Percentiles rank a stretch among this genome's conserved stretches.
Conservation (phyloP, 2,888 invertebrate species). For the Geophilus truncorum region DNA sequence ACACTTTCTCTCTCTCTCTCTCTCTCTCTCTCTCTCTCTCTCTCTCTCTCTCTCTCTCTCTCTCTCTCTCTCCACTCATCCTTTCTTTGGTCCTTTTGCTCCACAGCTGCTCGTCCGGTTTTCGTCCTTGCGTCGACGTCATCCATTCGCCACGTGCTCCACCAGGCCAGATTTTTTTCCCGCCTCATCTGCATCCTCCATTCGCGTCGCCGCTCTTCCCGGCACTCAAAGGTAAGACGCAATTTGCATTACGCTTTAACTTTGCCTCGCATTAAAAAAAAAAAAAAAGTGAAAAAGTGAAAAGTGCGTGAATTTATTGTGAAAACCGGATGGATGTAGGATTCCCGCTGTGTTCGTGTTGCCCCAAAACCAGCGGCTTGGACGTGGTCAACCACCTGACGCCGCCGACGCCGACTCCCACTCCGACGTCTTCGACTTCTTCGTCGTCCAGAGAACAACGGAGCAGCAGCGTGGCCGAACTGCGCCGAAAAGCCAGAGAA, state of each 20-base stretch:
- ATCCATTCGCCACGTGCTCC: neutral
- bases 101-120: neutral
- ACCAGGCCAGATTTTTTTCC: neutral
- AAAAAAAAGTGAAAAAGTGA: too few relatives aligned
- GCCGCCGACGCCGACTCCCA: constrained; percentile 45
- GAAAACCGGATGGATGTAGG: constrained; percentile 51
- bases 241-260: too few relatives aligned
- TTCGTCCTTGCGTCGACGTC: constrained; percentile 10
- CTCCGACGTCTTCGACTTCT: constrained; percentile 47
- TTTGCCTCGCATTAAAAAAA: too few relatives aligned
- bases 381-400: constrained; percentile 29
- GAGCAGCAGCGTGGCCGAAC: constrained; percentile 82
- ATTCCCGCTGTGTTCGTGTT: constrained; percentile 74
- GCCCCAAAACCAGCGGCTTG: constrained; percentile 52
- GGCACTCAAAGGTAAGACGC: constrained; percentile 64
- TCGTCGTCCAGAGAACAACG: constrained; percentile 60
- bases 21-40: too few relatives aligned
- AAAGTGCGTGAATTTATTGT: too few relatives aligned
- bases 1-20: neutral
- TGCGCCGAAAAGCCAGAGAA: constrained; percentile 88
- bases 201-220: constrained; percentile 80
- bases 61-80: neutral
- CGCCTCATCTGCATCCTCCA: constrained; percentile 39
- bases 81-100: neutral
- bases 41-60: too few relatives aligned